Conservation (phyloP, 2,113 vertebrate species). For the Eptatretus burgeri region DNA sequence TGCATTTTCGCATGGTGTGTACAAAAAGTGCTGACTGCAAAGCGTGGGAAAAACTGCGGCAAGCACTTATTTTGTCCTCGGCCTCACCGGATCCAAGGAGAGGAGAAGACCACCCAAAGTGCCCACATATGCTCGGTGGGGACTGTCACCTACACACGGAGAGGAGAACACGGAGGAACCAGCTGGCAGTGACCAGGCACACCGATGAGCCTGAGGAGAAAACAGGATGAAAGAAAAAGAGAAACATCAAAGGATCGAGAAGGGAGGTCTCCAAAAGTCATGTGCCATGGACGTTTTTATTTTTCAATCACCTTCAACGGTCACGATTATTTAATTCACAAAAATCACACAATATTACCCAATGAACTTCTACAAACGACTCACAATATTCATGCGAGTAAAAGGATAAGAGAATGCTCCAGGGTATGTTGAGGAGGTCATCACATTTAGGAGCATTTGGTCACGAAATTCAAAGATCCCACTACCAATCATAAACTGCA, state of each 20-base stretch:
- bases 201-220: background rate
- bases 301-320: background rate
- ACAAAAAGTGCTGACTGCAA: no score
- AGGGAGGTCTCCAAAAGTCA: background rate
- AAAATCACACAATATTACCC: background rate
- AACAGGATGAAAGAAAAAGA: background rate
- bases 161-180: conserved; percentile 60
- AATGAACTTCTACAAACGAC: background rate
- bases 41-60: background rate
- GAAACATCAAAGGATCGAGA: background rate
- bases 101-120: conserved; percentile 38
- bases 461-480: no score
- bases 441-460: no score
- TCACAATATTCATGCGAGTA: no score
- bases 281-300: background rate
- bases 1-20: no score
- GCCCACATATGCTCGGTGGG: conserved; percentile 33
- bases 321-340: background rate
- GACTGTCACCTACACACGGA: conserved; percentile 24
- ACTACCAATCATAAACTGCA: no score
- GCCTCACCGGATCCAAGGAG: conserved; percentile 35
- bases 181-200: conserved; percentile 22
- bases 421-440: no score
- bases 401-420: no score
- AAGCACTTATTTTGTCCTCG: background rate